These are phyloP conservation scores for Nothobranchius furzeri DNA, from an alignment of 2,113 vertebrate genomes.

Conservation along the genomic window DNA sequence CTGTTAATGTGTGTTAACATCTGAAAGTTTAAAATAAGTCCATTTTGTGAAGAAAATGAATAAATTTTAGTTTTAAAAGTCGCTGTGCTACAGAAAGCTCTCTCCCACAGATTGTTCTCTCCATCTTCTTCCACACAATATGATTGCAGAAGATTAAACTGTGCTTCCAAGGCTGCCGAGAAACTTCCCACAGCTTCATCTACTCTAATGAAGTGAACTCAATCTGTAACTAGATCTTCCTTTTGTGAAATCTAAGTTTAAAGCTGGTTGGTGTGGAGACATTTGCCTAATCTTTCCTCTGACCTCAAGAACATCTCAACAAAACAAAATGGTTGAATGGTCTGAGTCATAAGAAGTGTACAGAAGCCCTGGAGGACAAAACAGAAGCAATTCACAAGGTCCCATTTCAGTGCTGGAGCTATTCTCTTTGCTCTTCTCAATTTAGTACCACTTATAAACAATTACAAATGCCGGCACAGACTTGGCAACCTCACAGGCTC, in stretches of 20 bases:
- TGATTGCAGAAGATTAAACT: conserved; percentile 63
- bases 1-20: conserved; percentile 13
- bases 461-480: no score
- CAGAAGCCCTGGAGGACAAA: no score
- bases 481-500: no score
- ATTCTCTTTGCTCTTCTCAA: no score
- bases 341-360: no score
- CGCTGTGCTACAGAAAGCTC: conserved; percentile 4
- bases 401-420: no score
- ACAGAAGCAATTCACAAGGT: no score
- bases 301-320: conserved; percentile 38
- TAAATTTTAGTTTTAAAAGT: conserved; percentile 35
- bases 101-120: conserved; percentile 47
- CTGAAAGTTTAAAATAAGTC: conserved; percentile 1
- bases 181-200: conserved; percentile 52
- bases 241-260: conserved; percentile 43
- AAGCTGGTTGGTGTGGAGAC: conserved; percentile 19
- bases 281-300: conserved; percentile 27
- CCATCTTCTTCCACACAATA: conserved; percentile 46
- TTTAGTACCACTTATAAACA: no score
- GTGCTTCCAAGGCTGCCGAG: conserved; percentile 61
- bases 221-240: conserved; percentile 60
- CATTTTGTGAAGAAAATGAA: background rate
- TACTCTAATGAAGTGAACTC: conserved; percentile 63
- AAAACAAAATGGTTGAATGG: conserved; percentile 15